Percentiles rank a stretch among this genome's conserved stretches.
Evolutionary conservation across 2,888 invertebrate genomes (phyloP).

Genomic region (Heliconius ismenius): DNA sequence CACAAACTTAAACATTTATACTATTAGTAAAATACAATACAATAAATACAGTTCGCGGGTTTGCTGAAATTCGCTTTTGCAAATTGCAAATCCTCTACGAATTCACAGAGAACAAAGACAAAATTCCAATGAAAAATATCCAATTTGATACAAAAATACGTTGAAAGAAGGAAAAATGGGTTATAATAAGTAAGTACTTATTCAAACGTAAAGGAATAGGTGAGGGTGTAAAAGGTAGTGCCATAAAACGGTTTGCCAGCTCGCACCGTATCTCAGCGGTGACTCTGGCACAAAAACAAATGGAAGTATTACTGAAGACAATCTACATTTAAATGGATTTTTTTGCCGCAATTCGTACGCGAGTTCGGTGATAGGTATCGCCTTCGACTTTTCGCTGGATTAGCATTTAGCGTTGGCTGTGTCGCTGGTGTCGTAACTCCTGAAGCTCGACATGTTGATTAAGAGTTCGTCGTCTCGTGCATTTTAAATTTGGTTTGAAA

Average conservation of each 20-base stretch:
- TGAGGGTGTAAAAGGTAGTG: slow-evolving; percentile 35
- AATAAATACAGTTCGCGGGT: too few relatives aligned
- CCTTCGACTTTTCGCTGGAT: slow-evolving; percentile 74
- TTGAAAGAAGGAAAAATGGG: slow-evolving; percentile 9
- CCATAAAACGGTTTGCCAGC: slow-evolving; percentile 65
- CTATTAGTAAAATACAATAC: too few relatives aligned
- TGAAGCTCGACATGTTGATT: slow-evolving; percentile 28
- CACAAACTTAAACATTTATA: too few relatives aligned
- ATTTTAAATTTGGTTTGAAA: slow-evolving; percentile 9
- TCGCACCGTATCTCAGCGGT: slow-evolving; percentile 68
- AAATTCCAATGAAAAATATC: slow-evolving; percentile 16
- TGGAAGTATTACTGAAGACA: slow-evolving; percentile 80
- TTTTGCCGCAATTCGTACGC: slow-evolving; percentile 76
- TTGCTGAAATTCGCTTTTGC: too few relatives aligned
- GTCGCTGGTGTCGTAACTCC: slow-evolving; percentile 29
- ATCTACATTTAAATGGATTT: slow-evolving; percentile 82
- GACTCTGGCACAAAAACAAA: slow-evolving; percentile 78
- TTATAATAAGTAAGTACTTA: slow-evolving; percentile 24
- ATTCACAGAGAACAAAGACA: not conserved
- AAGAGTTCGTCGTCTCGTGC: slow-evolving; percentile 14
- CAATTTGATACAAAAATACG: slow-evolving; percentile 18
- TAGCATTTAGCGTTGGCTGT: slow-evolving; percentile 60
- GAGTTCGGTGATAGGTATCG: slow-evolving; percentile 79
- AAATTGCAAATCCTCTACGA: not conserved
- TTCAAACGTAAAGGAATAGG: slow-evolving; percentile 32